Evolutionary conservation across 2,888 invertebrate genomes (phyloP), one percentile per base, ranked within the genome.

Genomic region (Cosmia trapezina): DNA sequence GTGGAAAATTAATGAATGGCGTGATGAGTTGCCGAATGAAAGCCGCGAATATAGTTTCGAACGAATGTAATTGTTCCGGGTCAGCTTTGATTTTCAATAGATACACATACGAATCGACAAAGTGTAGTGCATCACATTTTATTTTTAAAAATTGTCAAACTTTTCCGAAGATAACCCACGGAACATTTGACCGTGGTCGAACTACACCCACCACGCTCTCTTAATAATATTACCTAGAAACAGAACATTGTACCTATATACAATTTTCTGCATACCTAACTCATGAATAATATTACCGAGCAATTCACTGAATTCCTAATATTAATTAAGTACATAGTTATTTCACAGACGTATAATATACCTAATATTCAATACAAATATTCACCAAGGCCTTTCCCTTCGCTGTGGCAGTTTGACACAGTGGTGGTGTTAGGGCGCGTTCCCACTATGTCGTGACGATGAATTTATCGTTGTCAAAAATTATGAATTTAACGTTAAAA

Each of bases 331-430:
- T n/a, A 76, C 74, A 19, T 28, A 70, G 56, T 62, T 53, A 78
- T 65, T 70, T 62, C 71, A 49, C 76, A 81, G 43, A 41, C 56
- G 37, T 71, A 66, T 78, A 28, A 2, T 2, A 28, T 28, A 28
- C n/a, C n/a, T 28, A 57, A 53, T 59, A 68, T 62, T 69, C 62
- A 49, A 61, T 51, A 53, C 67, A 77, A 77, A 81, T 73, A 82
- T 77, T 78, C 60, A 11, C 37, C 83, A 85, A 85, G 83, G 83
- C n/a, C 73, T 22, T 79, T 61, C 80, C 85, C 61, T 83, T 75
- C 81, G 57, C 80, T 49, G 57, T 49, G 43, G 43, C n/a, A 43
- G 17, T 49, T 41, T 28, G 28, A 43, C 69, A 41, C 41, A 47
- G 51, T n/a, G 45, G 7, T 11, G 11, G 22, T 19, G 61, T 19